Base-by-base conservation (phyloP, 1,140 invertebrate species). In the Pseudoatta argentina region DNA sequence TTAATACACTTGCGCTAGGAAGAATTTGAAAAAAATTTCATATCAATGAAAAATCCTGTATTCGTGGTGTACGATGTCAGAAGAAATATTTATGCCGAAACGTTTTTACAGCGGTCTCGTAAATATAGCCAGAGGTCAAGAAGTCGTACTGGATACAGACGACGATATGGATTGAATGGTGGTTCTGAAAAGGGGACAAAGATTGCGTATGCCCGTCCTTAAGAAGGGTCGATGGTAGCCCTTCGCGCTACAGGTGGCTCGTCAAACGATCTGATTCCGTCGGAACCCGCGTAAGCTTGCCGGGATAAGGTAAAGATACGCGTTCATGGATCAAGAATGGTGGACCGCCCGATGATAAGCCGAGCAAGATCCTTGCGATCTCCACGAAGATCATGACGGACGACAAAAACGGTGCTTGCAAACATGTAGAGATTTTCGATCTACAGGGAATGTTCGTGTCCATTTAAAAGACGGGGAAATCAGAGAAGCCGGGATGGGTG, bases 221-320 rank as follows among this genome's bases (percentile, higher is more conserved):
- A 61, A 53, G 81, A 89, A 88, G 86, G 82, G 82, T 75, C 51
- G 63, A 69, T 39, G 30, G 55, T 78, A 64, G 82, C 83, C 67
- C 73, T 85, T 89, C 85, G 85, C 81, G 89, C 91, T 86, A 91
- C 91, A 91, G 91, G 91, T 91, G 91, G 91, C 90, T 90, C 87
- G 79, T 91, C 78, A 78, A 89, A 88, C 88, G 85, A 87, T 64
- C 72, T 81, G 66, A 91, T 88, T 91, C 86, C 86, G 77, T 59
- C 82, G 90, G 90, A 91, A 91, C 81, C 27, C 30, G 39, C 27
- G 78, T 81, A 51, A 82, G n/a, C 44, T 48, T 24, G 6, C 59
- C 79, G 53, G 55, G 18, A 85, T 77, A 63, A 30, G 77, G 53
- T 63, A 55, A 81, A 86, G 87, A 79, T 86, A 89, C 77, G 81